Evolutionary conservation across 2,113 vertebrate species (phyloP).

Genomic region (Picathartes gymnocephalus): DNA sequence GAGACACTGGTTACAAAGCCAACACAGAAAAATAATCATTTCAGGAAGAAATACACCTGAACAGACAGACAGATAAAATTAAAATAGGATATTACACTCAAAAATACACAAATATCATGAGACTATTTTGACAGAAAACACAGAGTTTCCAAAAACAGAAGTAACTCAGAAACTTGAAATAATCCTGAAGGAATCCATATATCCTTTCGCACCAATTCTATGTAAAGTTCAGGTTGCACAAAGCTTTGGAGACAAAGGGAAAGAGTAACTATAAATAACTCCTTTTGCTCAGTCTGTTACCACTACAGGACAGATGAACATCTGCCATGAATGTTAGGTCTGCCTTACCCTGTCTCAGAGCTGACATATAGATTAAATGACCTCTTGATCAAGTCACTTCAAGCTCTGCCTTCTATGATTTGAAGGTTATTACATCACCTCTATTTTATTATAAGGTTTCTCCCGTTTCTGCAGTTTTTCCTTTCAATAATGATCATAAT

Average conservation of each 20-base stretch:
- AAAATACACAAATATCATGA: neutral
- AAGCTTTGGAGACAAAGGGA: neutral
- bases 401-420: neutral
- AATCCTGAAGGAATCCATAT: neutral
- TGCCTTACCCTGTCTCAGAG: neutral
- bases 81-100: neutral
- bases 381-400: neutral
- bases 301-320: neutral
- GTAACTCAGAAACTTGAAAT: neutral
- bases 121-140: neutral
- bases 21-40: neutral
- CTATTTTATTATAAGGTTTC: conserved; percentile 1
- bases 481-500: neutral
- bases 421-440: neutral
- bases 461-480: neutral
- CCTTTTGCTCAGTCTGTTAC: neutral
- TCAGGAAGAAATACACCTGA: neutral
- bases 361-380: neutral
- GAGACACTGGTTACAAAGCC: neutral
- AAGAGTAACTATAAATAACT: neutral
- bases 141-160: neutral
- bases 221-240: neutral
- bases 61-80: neutral
- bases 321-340: neutral
- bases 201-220: neutral